phyloP scores from a whole-genome alignment of 1,140 invertebrate species.

The Calliopsis andreniformis region DNA sequence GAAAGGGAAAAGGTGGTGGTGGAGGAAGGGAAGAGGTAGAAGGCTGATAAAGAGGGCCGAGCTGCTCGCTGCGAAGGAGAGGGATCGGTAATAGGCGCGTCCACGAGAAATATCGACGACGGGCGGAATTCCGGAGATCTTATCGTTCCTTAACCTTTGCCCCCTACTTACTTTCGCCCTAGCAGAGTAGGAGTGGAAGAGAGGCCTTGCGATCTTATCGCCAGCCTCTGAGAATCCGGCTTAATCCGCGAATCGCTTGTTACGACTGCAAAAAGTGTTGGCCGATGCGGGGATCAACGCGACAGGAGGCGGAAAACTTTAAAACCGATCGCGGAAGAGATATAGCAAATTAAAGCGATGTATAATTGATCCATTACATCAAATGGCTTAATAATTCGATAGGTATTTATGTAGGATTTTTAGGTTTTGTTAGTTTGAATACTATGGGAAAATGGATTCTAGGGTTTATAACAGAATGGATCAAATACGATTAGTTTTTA shows the following conservation, averaged over 20 bases:
- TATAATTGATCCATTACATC: slow-evolving; percentile 30
- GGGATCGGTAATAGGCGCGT: slow-evolving; percentile 35
- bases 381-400: slow-evolving; percentile 27
- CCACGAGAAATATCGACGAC: slow-evolving; percentile 49
- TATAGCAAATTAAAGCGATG: slow-evolving; percentile 19
- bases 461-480: too few species aligned
- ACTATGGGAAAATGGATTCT: too few species aligned
- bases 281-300: background rate
- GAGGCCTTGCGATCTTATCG: slow-evolving; percentile 34
- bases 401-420: too few species aligned
- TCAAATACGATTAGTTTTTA: too few species aligned
- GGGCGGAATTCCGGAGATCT: slow-evolving; percentile 45
- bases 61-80: background rate
- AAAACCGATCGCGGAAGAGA: slow-evolving; percentile 16
- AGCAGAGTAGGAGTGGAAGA: background rate
- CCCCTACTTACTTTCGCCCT: slow-evolving; percentile 18
- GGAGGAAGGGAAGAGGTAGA: too few species aligned
- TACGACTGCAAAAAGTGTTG: slow-evolving; percentile 16
- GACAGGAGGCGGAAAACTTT: background rate
- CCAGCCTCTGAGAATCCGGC: slow-evolving; percentile 31
- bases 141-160: slow-evolving; percentile 47
- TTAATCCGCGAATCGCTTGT: slow-evolving; percentile 51
- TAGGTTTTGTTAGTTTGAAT: too few species aligned
- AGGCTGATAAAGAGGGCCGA: slow-evolving; percentile 10
- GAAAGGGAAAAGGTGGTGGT: background rate